Base-by-base conservation (phyloP, 2,888 invertebrate genomes). In the Frankliniella intonsa region DNA sequence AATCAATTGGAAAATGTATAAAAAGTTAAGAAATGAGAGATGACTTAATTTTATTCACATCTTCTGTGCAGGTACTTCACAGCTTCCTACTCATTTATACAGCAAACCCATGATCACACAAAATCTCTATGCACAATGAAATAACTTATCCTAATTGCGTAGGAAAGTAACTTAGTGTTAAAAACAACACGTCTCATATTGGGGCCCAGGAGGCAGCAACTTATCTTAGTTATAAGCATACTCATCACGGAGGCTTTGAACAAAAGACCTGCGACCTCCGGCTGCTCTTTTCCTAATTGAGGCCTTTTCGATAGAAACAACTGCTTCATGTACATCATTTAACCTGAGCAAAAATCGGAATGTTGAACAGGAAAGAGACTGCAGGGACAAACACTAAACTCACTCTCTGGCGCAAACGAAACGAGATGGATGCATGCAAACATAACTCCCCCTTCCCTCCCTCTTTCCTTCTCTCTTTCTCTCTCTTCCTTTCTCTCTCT, bases 51-150 rank as follows among this genome's bases (percentile, higher is more conserved):
- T 22, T 76, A 76, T 76, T 76, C 25, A 76, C 22, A 76, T 76
- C 69, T 76, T 76, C 69, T 76, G 69, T 76, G 25, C 69, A 76
- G 69, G 69, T 76, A 76, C 69, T n/a, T 76, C 69, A 76, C 69
- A 76, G 69, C 12, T 76, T 10, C 12, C 69, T 76, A 76, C 69
- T 25, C 22, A 22, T 69, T 69, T 38, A 62, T 19, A n/a, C 62
- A 76, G 69, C 69, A 12, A 76, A 76, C 25, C 69, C 69, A 76
- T 76, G 69, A 76, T 76, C 69, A 76, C 69, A 76, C 69, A 25
- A n/a, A 76, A 25, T 22, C 69, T 25, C 12, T 22, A 76, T 55
- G 55, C 55, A 55, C 55, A 10, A 55, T 55, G 55, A 55, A 55
- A 19, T 19, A 14, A 19, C 55, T 55, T 55, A 55, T 55, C 55